phyloP scores from a whole-genome alignment of 2,888 invertebrate species.

The Pollenia labialis region DNA sequence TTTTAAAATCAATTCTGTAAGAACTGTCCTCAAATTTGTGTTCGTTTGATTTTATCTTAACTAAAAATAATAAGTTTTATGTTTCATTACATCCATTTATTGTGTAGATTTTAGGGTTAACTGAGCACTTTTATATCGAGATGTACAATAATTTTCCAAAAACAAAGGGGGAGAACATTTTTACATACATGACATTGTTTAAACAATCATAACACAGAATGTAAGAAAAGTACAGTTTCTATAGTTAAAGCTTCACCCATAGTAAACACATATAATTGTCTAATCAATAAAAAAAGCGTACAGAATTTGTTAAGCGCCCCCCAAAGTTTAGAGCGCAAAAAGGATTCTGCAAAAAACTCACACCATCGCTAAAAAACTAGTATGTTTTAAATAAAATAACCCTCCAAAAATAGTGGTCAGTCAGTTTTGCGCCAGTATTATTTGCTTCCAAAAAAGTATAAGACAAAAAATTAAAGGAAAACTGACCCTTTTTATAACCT shows the following conservation, averaged over 20 bases:
- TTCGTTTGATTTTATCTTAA: too few relatives aligned
- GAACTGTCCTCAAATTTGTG: too few relatives aligned
- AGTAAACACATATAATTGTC: conserved; percentile 40
- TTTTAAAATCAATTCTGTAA: too few relatives aligned
- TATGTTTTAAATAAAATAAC: conserved; percentile 57
- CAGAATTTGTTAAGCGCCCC: conserved; percentile 9
- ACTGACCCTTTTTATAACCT: conserved; percentile 58
- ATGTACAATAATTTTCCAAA: not conserved
- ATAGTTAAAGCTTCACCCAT: conserved; percentile 13
- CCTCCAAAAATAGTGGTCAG: conserved; percentile 58
- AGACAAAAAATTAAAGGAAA: conserved; percentile 6
- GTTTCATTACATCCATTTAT: not conserved
- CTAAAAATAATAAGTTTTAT: too few relatives aligned
- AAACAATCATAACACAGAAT: not conserved
- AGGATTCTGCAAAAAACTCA: conserved; percentile 22
- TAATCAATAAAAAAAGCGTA: conserved; percentile 56
- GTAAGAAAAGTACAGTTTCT: conserved; percentile 56
- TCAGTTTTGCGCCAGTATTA: conserved; percentile 40
- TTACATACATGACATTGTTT: not conserved
- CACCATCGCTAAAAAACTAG: conserved; percentile 24
- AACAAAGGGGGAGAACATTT: not conserved
- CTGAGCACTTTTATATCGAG: conserved; percentile 1
- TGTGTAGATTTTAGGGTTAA: conserved; percentile 27
- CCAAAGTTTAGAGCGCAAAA: conserved; percentile 52
- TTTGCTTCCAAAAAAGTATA: conserved; percentile 9